A percentile compares a stretch with the other conserved stretches of the same genome.
Evolutionary conservation across 2,888 invertebrate genomes (phyloP).

Genomic region (Cantharis rufa): DNA sequence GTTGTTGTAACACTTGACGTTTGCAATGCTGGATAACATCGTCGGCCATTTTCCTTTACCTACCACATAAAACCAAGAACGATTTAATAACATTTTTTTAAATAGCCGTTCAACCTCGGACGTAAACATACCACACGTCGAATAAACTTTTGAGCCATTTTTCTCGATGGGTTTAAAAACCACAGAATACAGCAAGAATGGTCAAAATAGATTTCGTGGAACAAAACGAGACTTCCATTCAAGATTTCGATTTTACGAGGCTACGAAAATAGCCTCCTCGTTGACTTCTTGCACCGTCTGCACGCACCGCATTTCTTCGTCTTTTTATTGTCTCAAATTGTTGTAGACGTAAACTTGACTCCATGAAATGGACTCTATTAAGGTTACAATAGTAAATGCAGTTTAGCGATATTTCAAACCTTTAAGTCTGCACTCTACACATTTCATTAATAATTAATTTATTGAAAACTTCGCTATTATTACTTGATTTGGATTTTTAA

Average conservation of each 20-base stretch:
- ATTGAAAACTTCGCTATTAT: not conserved
- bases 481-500: too few species aligned
- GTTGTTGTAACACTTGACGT: not conserved
- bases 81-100: not conserved
- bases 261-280: slow-evolving; percentile 1
- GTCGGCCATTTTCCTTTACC: not conserved
- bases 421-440: not conserved
- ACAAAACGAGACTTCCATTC: slow-evolving; percentile 11
- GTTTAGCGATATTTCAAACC: not conserved
- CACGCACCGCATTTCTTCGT: slow-evolving; percentile 4
- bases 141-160: not conserved
- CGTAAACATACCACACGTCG: not conserved
- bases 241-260: slow-evolving; percentile 14
- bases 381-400: not conserved
- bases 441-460: not conserved
- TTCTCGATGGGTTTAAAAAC: not conserved
- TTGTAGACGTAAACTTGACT: slow-evolving; percentile 25
- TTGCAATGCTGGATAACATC: not conserved
- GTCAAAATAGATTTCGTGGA: not conserved
- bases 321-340: slow-evolving; percentile 22
- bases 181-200: not conserved
- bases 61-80: not conserved
- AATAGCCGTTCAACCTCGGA: not conserved
- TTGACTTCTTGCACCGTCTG: not conserved
- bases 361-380: not conserved